Evolutionary conservation across 2,113 vertebrate species (phyloP).

Genomic region (Casuarius casuarius): DNA sequence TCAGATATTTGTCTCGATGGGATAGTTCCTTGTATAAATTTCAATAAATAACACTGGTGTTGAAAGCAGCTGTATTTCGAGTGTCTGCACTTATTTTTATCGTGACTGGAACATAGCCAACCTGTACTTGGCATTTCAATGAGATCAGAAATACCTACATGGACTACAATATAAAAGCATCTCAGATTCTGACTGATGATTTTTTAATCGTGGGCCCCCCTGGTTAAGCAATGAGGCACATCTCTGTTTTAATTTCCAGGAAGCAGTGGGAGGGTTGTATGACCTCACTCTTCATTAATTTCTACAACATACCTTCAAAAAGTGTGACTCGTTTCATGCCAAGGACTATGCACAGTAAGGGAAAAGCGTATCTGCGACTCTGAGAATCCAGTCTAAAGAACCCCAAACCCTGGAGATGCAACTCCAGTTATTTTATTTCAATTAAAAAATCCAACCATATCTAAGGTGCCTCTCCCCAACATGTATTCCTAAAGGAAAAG

Average conservation of each 20-base stretch:
- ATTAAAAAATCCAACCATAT: background rate
- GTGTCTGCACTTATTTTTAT: background rate
- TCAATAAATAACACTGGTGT: background rate
- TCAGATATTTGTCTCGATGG: background rate
- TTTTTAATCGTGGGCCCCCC: background rate
- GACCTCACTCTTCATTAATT: constrained; percentile 47
- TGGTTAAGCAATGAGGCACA: background rate
- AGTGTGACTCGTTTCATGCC: constrained; percentile 11
- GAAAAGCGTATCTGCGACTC: background rate
- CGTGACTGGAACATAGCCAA: fast-evolving
- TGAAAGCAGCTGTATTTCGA: background rate
- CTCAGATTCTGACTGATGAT: background rate
- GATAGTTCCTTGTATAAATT: background rate
- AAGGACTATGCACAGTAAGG: background rate
- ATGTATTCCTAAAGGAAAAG: background rate
- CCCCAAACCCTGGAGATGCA: constrained; percentile 18
- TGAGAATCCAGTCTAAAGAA: constrained; percentile 41
- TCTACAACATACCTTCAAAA: constrained; percentile 19
- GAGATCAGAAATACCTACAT: background rate
- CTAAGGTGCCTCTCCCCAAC: background rate
- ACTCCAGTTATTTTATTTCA: background rate
- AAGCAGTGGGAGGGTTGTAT: constrained; percentile 37
- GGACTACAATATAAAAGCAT: background rate
- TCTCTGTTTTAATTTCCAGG: constrained; percentile 39
- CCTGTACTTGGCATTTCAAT: background rate